A percentile compares a stretch with the other conserved stretches of the same genome.
These are phyloP conservation scores for Datnioides undecimradiatus DNA, from an alignment of 2,113 vertebrate genomes.

Conservation along the genomic window DNA sequence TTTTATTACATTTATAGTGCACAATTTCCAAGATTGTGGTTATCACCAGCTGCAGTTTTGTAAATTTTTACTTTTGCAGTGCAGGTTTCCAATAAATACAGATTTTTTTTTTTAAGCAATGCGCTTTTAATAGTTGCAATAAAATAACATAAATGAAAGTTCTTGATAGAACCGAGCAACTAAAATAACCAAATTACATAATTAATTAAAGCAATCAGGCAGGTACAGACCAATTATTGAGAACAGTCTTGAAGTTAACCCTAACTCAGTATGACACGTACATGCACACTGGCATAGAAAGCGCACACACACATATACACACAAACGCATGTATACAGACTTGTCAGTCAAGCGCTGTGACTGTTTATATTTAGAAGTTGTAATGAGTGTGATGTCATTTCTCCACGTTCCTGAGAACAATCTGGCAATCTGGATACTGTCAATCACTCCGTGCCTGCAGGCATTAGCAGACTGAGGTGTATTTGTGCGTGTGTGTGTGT, in stretches of 20 bases:
- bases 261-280: constrained; percentile 8
- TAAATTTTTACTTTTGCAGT: background rate
- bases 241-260: constrained; percentile 2
- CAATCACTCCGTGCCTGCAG: constrained; percentile 73
- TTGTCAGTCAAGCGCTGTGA: constrained; percentile 70
- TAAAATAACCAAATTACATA: background rate
- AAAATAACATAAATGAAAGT: background rate
- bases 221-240: constrained; percentile 7
- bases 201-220: constrained; percentile 11
- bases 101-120: background rate
- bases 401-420: constrained; percentile 77
- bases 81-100: background rate
- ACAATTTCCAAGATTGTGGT: background rate
- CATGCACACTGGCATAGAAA: background rate
- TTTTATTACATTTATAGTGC: background rate
- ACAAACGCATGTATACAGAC: constrained; percentile 68
- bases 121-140: background rate
- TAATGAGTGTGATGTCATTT: constrained; percentile 85
- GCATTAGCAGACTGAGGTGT: constrained; percentile 33
- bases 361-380: constrained; percentile 83
- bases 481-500: constrained; percentile 36
- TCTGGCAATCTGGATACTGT: constrained; percentile 82
- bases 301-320: constrained; percentile 14
- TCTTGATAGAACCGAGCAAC: background rate
- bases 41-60: background rate